A percentile compares a stretch with the other conserved stretches of the same genome.
Conservation (phyloP, 2,888 invertebrate genomes). For the Apotomis turbidana region DNA sequence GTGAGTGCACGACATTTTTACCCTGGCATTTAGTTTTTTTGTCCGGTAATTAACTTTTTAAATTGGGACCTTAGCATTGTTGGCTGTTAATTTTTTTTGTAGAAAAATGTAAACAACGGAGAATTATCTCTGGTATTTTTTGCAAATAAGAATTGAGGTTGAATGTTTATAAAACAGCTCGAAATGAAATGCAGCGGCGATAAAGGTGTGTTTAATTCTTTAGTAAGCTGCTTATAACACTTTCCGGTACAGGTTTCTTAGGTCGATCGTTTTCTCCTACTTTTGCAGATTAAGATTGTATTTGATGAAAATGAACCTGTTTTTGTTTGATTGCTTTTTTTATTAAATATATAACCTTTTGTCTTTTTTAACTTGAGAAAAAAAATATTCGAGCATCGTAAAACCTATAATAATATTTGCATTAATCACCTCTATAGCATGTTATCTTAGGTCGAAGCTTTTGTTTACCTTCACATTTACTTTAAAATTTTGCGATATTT, state of each 20-base stretch:
- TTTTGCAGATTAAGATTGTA: constrained; percentile 34
- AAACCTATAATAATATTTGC: background rate
- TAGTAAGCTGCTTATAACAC: constrained; percentile 42
- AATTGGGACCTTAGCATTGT: constrained; percentile 53
- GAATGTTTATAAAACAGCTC: constrained; percentile 37
- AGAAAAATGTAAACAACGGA: constrained; percentile 39
- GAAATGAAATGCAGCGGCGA: constrained; percentile 38
- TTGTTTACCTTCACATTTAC: constrained; percentile 6
- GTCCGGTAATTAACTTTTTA: constrained; percentile 66
- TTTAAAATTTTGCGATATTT: background rate
- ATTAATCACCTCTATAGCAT: constrained; percentile 23
- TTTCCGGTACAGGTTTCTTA: constrained; percentile 43
- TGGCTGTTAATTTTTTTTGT: constrained; percentile 44
- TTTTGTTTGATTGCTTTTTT: background rate
- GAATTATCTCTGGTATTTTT: constrained; percentile 39
- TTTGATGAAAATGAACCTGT: background rate
- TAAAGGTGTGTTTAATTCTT: constrained; percentile 36
- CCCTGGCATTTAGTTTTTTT: constrained; percentile 74
- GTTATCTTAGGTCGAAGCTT: constrained; percentile 5
- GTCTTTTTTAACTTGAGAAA: too few species aligned
- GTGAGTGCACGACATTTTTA: constrained; percentile 78
- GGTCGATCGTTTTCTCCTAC: constrained; percentile 38
- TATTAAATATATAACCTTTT: too few species aligned
- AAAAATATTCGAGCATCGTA: background rate
- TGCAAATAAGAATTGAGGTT: constrained; percentile 38